Evolutionary conservation across 1,140 invertebrate genomes (phyloP).

Genomic region (Drosophila biarmipes): DNA sequence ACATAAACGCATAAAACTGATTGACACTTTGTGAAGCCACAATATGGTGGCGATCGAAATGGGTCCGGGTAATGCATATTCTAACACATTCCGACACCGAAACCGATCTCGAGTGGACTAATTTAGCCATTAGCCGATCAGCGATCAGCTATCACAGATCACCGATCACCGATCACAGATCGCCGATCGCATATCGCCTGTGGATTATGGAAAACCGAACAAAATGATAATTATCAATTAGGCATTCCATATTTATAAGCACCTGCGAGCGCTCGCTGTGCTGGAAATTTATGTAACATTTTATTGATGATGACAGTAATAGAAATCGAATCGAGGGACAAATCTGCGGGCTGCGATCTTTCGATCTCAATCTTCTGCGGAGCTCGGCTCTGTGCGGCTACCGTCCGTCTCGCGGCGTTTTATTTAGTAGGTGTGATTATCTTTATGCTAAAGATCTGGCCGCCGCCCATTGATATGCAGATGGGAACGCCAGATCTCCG

Average conservation of each 20-base stretch:
- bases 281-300: constrained; percentile 78
- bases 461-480: constrained; percentile 66
- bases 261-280: constrained; percentile 24
- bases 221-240: constrained; percentile 84
- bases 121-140: constrained; percentile 36
- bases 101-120: constrained; percentile 9
- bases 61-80: background rate
- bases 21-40: constrained; percentile 9
- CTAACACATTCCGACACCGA: constrained; percentile 2
- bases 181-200: constrained; percentile 15
- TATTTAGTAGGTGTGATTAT: constrained; percentile 83
- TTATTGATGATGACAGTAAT: constrained; percentile 80
- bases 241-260: constrained; percentile 76
- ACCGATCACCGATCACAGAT: constrained; percentile 19
- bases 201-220: constrained; percentile 61
- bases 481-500: constrained; percentile 51
- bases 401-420: constrained; percentile 39
- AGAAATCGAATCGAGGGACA: constrained; percentile 68
- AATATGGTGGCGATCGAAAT: background rate
- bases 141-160: constrained; percentile 20
- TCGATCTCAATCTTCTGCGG: constrained; percentile 15
- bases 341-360: constrained; percentile 38
- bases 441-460: constrained; percentile 73
- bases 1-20: constrained; percentile 45
- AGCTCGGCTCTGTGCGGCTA: constrained; percentile 18